phyloP scores from a whole-genome alignment of 1,140 invertebrate species.

The Harlomillsia oculata region DNA sequence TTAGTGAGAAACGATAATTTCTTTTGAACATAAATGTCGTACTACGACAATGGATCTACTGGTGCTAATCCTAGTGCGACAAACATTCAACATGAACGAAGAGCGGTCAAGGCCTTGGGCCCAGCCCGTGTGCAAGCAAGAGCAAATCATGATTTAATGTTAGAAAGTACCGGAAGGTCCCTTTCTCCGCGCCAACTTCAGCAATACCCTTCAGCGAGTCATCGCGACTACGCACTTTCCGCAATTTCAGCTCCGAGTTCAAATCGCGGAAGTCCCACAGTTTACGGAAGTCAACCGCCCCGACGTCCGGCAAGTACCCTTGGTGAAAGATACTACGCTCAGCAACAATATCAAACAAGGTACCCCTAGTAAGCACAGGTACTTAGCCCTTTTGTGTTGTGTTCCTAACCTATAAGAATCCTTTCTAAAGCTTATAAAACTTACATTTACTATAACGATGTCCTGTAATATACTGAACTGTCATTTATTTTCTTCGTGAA shows the following conservation, averaged over 20 bases:
- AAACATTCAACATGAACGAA: too few relatives aligned
- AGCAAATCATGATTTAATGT: too few relatives aligned
- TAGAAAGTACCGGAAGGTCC: too few relatives aligned
- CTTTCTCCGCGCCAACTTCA: conserved; percentile 6
- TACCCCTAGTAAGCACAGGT: neutral
- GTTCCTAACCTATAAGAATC: neutral
- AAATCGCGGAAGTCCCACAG: conserved; percentile 16
- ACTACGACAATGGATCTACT: conserved; percentile 16
- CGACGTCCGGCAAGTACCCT: conserved; percentile 1
- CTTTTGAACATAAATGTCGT: conserved; percentile 16
- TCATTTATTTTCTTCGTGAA: too few relatives aligned
- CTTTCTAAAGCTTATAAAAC: neutral
- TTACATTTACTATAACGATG: too few relatives aligned
- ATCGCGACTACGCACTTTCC: too few relatives aligned
- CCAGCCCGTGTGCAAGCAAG: too few relatives aligned
- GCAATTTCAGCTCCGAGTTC: conserved; percentile 22
- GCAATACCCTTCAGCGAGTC: neutral
- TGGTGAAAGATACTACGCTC: conserved; percentile 2
- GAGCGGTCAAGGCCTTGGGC: too few relatives aligned
- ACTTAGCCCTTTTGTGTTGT: neutral
- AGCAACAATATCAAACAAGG: conserved; percentile 1
- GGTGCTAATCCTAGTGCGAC: too few relatives aligned
- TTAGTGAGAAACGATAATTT: too few relatives aligned
- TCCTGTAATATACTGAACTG: too few relatives aligned
- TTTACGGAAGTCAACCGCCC: conserved; percentile 2